Base-by-base conservation (phyloP, 2,797 vertebrate species). In the Paguma larvata region DNA sequence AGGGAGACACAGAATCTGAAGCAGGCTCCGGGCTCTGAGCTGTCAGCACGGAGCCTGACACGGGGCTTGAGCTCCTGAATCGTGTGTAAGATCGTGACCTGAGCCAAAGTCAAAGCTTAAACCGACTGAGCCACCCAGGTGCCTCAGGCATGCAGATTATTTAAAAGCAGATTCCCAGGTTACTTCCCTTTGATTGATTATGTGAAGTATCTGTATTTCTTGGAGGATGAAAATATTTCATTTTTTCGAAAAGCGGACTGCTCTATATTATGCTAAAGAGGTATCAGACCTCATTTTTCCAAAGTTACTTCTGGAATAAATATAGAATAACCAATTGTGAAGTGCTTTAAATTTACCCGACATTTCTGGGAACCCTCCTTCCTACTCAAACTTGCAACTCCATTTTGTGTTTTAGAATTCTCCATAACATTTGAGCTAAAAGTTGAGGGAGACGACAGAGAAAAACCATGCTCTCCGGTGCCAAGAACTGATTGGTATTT, bases 401-500 rank as follows among this genome's bases (percentile, higher is more conserved):
- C 51, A 30, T 83, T 89, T 84, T 90, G 38, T 88, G n/a, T 51
- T 70, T 92, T 89, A 87, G 70, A 85, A 63, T 91, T 91, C 53
- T 96, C 38, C 62, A 77, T 79, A 53, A 79, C 32, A n/a, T 67
- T 85, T 86, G 53, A 92, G 32, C 89, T 68, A 70, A 73, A 96
- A 75, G 30, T 80, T 84, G 73, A 96, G 44, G 59, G 8, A 87
- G 27, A 65, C 62, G 86, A 5, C 62, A 48, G 82, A 95, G 83
- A 82, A 92, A 91, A 96, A 82, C 23, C 10, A 51, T 83, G 27
- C 18, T 56, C 2, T 88, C 10, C 80, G 2, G 62, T 88, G 6
- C 59, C 18, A 30, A 85, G 44, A 80, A 67, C 77, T 46, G 11
- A 34, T n/a, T 56, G 32, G 44, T 65, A 23, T 44, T 94, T 51